phyloP scores from a whole-genome alignment of 2,797 vertebrate genomes.

The Catharus ustulatus region DNA sequence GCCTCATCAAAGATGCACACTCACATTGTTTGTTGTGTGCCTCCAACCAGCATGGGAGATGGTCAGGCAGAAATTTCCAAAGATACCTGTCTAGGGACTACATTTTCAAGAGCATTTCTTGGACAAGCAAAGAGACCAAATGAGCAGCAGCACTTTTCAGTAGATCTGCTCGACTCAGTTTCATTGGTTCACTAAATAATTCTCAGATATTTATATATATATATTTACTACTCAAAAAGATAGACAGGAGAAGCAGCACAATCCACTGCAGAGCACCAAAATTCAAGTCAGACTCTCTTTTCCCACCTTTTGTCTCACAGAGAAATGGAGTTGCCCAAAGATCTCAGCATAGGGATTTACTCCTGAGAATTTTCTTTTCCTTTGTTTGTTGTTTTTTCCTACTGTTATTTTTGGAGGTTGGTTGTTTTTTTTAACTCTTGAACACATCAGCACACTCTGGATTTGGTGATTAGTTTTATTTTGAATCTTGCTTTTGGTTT shows the following conservation, averaged over 20 bases:
- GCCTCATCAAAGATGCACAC: not conserved
- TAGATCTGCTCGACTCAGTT: not conserved
- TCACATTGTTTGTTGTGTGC: not conserved
- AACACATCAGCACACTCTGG: not conserved
- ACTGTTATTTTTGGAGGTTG: not conserved
- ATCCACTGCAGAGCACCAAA: not conserved
- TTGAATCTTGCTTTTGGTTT: not conserved
- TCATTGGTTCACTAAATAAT: slow-evolving; percentile 7
- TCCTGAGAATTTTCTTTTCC: not conserved
- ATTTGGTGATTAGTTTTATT: not conserved
- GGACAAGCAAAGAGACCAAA: not conserved
- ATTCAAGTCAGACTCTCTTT: not conserved
- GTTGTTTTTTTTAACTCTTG: not conserved
- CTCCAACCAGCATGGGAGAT: not conserved
- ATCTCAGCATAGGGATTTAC: not conserved
- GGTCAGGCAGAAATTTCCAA: not conserved
- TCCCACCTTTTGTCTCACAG: not conserved
- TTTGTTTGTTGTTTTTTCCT: not conserved
- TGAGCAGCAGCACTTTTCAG: not conserved
- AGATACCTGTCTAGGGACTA: not conserved
- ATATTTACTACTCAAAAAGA: not conserved
- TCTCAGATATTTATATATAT: not conserved
- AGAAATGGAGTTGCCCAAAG: not conserved
- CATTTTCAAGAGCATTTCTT: not conserved
- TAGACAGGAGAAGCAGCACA: not conserved